Evolutionary conservation across 2,113 vertebrate genomes (phyloP).

Genomic region (Larimichthys polyactis): DNA sequence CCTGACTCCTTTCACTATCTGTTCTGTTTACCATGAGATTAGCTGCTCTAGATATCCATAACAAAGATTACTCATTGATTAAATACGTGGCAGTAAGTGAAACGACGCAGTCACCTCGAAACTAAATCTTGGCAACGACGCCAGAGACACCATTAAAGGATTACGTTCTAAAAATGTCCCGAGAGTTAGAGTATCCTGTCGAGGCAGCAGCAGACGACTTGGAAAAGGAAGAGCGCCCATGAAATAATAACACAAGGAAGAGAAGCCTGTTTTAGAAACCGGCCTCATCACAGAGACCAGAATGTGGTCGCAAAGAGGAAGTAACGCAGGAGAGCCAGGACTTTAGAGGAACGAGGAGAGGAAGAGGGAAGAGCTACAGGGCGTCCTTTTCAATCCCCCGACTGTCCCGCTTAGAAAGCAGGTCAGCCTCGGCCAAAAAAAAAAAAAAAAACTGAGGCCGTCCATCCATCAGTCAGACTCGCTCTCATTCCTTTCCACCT

Average conservation of each 20-base stretch:
- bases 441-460: slow-evolving; percentile 23
- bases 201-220: not conserved
- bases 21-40: slow-evolving; percentile 38
- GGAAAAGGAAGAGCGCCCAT: slow-evolving; percentile 41
- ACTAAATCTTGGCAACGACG: not conserved
- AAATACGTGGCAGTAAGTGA: not conserved
- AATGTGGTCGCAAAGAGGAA: slow-evolving; percentile 61
- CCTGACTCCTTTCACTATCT: slow-evolving; percentile 6
- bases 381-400: not conserved
- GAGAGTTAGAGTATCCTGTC: not conserved
- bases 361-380: slow-evolving; percentile 23
- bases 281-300: slow-evolving; percentile 33
- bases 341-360: slow-evolving; percentile 6
- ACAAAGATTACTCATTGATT: slow-evolving; percentile 52
- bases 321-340: slow-evolving; percentile 16
- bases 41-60: slow-evolving; percentile 30
- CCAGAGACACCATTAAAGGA: slow-evolving; percentile 29
- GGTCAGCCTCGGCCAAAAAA: slow-evolving; percentile 12
- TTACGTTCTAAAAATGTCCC: not conserved
- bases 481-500: slow-evolving; percentile 72
- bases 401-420: slow-evolving; percentile 31
- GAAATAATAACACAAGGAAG: slow-evolving; percentile 31
- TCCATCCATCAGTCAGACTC: slow-evolving; percentile 44
- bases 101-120: not conserved
- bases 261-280: slow-evolving; percentile 20